A percentile compares a stretch with the other conserved stretches of the same genome.
phyloP scores from a whole-genome alignment of 2,797 vertebrate genomes.

The Halcyon badia region DNA sequence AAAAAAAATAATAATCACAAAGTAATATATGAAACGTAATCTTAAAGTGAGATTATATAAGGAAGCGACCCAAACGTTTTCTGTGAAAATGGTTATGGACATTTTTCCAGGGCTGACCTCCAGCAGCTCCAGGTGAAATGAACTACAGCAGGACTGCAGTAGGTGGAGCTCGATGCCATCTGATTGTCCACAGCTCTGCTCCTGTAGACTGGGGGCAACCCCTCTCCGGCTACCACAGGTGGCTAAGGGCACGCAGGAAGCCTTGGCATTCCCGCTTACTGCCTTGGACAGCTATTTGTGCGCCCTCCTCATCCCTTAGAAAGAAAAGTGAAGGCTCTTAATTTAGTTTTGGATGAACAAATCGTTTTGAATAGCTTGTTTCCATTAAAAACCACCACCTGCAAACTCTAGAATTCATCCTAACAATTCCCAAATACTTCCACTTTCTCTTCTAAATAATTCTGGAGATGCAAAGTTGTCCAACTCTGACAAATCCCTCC shows the following conservation, averaged over 20 bases:
- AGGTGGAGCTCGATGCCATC: constrained; percentile 52
- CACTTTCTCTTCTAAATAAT: background rate
- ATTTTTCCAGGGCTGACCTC: background rate
- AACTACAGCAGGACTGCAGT: background rate
- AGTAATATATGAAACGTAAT: background rate
- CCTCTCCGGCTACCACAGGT: background rate
- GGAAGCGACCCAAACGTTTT: background rate
- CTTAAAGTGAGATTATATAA: background rate
- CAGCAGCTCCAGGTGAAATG: background rate
- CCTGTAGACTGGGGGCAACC: background rate
- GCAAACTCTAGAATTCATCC: background rate
- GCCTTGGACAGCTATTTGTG: background rate
- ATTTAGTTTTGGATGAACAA: background rate
- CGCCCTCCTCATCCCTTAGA: background rate
- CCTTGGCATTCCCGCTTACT: background rate
- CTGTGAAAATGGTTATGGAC: too few relatives aligned
- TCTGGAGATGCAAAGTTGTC: background rate
- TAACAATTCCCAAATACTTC: background rate
- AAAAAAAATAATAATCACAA: background rate
- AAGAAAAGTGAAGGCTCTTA: background rate
- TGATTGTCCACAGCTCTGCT: rapidly evolving
- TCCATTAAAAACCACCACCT: background rate
- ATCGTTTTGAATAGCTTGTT: background rate
- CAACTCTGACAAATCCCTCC: background rate
- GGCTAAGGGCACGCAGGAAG: background rate